These are phyloP conservation scores for Pelusios castaneus DNA, from an alignment of 2,113 vertebrate species.

Conservation along the genomic window DNA sequence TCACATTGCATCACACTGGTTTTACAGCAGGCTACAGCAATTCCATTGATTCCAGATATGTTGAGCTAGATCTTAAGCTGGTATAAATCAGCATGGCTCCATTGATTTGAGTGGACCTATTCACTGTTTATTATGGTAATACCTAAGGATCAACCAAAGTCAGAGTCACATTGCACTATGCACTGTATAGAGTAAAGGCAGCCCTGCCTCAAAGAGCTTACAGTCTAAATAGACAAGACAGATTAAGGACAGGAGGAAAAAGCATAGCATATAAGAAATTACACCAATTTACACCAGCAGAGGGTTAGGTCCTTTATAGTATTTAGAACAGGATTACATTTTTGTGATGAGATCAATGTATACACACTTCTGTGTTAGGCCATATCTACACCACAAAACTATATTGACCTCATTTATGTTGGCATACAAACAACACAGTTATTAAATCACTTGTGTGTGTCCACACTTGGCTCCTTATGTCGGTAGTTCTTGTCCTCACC, in stretches of 20 bases:
- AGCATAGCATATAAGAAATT: not conserved
- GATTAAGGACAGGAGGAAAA: constrained; percentile 58
- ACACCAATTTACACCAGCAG: not conserved
- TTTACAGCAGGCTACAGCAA: not conserved
- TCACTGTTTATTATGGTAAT: not conserved
- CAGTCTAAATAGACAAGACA: constrained; percentile 59
- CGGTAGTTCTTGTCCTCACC: not conserved
- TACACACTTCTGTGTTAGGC: not conserved
- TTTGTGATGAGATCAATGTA: constrained; percentile 13
- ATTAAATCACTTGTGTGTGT: not conserved
- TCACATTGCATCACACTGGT: not conserved
- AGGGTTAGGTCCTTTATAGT: constrained; percentile 30
- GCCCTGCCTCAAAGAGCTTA: constrained; percentile 47
- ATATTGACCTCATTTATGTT: not conserved
- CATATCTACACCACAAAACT: not conserved
- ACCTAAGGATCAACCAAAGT: constrained; percentile 21
- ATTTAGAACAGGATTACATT: constrained; percentile 36
- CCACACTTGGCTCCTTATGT: not conserved
- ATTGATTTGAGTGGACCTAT: not conserved
- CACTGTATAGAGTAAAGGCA: constrained; percentile 46
- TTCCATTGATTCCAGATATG: not conserved
- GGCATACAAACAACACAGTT: not conserved
- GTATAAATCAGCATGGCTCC: not conserved
- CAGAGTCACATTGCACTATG: not conserved
- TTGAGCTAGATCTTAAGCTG: not conserved